Conservation (phyloP, 2,888 invertebrate species). For the Pterostichus niger region DNA sequence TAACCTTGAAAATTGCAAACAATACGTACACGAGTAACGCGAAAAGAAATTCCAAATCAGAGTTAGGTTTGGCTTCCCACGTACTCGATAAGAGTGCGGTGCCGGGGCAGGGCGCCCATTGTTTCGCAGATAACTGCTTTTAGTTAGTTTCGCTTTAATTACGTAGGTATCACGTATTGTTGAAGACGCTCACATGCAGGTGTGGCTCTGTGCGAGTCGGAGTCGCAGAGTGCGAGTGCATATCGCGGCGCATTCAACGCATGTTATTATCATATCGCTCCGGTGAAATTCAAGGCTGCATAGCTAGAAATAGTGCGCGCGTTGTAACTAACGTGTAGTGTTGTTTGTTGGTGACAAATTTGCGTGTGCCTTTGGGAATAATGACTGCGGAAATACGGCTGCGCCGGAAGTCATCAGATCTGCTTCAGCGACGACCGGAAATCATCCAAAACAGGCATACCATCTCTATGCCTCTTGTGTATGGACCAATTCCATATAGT, state of each 20-base stretch:
- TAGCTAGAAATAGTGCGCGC: constrained; percentile 52
- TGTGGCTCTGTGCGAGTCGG: constrained; percentile 28
- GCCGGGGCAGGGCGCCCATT: constrained; percentile 47
- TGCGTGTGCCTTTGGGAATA: constrained; percentile 52
- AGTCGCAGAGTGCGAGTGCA: background rate
- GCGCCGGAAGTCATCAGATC: constrained; percentile 73
- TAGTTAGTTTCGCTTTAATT: constrained; percentile 62
- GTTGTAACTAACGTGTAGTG: background rate
- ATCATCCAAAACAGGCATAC: constrained; percentile 73
- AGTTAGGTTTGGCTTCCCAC: constrained; percentile 47
- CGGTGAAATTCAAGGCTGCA: background rate
- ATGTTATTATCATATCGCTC: constrained; percentile 38
- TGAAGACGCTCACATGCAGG: constrained; percentile 61
- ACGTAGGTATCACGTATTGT: constrained; percentile 61
- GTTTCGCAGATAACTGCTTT: constrained; percentile 61
- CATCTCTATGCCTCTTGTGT: constrained; percentile 84
- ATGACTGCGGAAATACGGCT: constrained; percentile 71
- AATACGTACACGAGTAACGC: constrained; percentile 4
- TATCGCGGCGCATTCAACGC: background rate
- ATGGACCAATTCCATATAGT: constrained; percentile 88
- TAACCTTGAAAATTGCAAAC: constrained; percentile 32
- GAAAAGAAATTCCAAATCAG: constrained; percentile 46
- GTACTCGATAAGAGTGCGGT: constrained; percentile 46
- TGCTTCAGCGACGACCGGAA: constrained; percentile 71
- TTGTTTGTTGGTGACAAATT: constrained; percentile 69